These are phyloP conservation scores for Ips typographus DNA, from an alignment of 1,140 invertebrate species.

Conservation along the genomic window DNA sequence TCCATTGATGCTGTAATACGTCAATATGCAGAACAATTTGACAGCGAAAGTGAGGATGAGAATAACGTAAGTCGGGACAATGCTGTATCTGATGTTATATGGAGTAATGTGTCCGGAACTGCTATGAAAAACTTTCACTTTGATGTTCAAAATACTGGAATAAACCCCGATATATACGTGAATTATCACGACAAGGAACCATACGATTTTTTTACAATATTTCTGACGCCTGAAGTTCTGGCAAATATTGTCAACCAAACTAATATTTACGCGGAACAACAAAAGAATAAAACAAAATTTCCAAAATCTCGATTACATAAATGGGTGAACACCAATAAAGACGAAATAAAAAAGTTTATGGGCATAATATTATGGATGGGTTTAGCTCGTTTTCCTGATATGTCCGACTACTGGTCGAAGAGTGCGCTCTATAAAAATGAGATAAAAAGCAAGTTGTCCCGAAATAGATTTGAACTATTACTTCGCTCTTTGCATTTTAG, in stretches of 20 bases:
- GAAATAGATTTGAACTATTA: slow-evolving; percentile 17
- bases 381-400: slow-evolving; percentile 3
- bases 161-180: background rate
- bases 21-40: too few relatives aligned
- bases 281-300: background rate
- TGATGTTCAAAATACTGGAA: background rate
- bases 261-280: slow-evolving; percentile 3
- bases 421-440: slow-evolving; percentile 4
- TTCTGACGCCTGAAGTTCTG: background rate
- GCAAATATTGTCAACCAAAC: background rate
- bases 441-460: slow-evolving; percentile 5
- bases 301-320: background rate
- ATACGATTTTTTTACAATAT: slow-evolving; percentile 8
- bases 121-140: slow-evolving; percentile 5
- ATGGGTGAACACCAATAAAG: background rate
- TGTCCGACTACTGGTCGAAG: slow-evolving; percentile 14
- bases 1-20: too few relatives aligned
- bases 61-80: too few relatives aligned
- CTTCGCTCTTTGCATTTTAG: slow-evolving; percentile 10
- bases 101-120: background rate
- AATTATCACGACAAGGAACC: background rate
- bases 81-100: too few relatives aligned
- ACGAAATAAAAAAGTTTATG: background rate
- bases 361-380: slow-evolving; percentile 20
- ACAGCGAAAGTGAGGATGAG: too few relatives aligned